Evolutionary conservation across 1,140 invertebrate species (phyloP).

Genomic region (Nomia melanderi): DNA sequence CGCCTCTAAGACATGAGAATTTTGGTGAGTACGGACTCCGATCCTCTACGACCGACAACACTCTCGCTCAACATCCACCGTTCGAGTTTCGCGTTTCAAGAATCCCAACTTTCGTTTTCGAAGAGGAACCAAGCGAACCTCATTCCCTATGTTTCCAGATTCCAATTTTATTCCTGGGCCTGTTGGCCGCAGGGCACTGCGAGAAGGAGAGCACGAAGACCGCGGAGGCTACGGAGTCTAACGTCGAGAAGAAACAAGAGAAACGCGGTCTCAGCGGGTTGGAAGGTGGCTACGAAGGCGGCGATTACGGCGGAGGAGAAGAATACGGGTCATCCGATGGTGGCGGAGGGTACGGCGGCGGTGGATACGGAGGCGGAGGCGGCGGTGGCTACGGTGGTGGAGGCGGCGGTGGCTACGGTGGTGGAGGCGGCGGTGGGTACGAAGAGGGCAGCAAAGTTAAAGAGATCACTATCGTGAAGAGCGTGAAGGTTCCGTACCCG

Average conservation of each 20-base stretch:
- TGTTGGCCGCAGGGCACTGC: conserved; percentile 79
- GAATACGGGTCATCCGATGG: conserved; percentile 6
- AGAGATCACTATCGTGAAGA: conserved; percentile 83
- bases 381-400: conserved; percentile 30
- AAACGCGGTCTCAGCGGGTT: conserved; percentile 84
- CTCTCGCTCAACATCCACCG: no score
- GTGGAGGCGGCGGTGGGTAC: conserved; percentile 16
- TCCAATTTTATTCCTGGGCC: conserved; percentile 76
- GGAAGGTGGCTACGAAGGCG: conserved; percentile 60
- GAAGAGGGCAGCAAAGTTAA: conserved; percentile 76
- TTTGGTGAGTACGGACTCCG: conserved; percentile 69
- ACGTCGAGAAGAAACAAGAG: conserved; percentile 83
- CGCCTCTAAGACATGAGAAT: conserved; percentile 70
- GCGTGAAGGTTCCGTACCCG: conserved; percentile 82
- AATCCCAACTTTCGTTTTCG: neutral
- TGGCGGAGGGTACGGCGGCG: conserved; percentile 64
- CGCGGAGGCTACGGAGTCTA: conserved; percentile 62
- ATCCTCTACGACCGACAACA: neutral
- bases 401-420: conserved; percentile 4
- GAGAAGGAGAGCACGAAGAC: conserved; percentile 70
- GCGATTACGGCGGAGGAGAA: neutral
- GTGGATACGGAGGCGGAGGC: conserved; percentile 45
- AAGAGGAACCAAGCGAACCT: no score
- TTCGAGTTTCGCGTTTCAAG: neutral
- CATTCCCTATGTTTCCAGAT: conserved; percentile 66